A percentile compares a stretch with the other conserved stretches of the same genome.
These are phyloP conservation scores for Papilio dardanus DNA, from an alignment of 1,140 invertebrate genomes.

Conservation along the genomic window DNA sequence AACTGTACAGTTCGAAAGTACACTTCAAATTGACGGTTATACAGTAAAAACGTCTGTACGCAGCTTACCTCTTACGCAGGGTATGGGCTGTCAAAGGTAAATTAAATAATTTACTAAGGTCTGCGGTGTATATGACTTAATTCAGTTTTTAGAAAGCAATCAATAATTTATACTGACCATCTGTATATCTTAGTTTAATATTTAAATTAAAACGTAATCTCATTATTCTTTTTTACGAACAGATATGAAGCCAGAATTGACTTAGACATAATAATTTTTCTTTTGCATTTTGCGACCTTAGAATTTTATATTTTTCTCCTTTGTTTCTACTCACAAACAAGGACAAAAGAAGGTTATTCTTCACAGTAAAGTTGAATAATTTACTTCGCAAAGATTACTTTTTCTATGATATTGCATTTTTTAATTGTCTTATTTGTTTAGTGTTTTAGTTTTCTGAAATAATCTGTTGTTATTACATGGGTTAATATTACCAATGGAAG, in stretches of 20 bases:
- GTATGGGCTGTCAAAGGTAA: neutral
- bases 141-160: neutral
- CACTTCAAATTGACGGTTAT: too few species aligned
- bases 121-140: neutral
- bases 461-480: too few species aligned
- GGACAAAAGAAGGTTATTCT: neutral
- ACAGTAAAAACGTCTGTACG: too few species aligned
- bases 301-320: neutral
- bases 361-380: neutral
- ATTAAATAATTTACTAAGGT: neutral
- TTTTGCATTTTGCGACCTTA: constrained; percentile 6
- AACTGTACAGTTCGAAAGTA: too few species aligned
- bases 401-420: neutral
- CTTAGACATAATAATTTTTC: neutral
- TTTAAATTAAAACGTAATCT: neutral
- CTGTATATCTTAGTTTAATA: neutral
- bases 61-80: too few species aligned
- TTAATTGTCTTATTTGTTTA: neutral
- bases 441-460: too few species aligned
- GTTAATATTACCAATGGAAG: neutral
- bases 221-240: neutral
- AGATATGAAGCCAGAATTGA: neutral
- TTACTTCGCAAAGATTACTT: neutral
- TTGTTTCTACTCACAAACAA: neutral
- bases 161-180: neutral